Conservation (phyloP, 1,140 invertebrate species). For the Reticulitermes speratus region DNA sequence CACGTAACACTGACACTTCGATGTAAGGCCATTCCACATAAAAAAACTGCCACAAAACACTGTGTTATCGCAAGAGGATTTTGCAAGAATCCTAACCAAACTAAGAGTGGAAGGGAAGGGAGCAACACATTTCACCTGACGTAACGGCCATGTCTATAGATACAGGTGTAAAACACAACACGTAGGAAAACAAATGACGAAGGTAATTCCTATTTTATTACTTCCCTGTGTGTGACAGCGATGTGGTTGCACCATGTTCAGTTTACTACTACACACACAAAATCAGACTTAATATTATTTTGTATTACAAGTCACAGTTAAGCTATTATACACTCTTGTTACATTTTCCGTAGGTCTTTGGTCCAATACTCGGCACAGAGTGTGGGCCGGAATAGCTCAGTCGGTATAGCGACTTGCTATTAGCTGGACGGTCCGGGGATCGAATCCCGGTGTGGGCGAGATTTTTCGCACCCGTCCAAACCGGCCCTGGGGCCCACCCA, state of each 20-base stretch:
- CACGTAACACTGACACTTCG: not conserved
- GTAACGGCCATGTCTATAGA: not conserved
- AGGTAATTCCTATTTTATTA: not conserved
- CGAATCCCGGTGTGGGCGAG: too few species aligned
- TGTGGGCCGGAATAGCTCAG: too few species aligned
- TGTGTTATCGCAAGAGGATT: not conserved
- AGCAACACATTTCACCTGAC: not conserved
- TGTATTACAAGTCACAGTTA: too few species aligned
- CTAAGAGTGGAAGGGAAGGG: not conserved
- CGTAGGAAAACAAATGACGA: not conserved
- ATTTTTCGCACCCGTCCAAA: too few species aligned
- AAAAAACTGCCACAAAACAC: not conserved
- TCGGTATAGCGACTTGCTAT: too few species aligned
- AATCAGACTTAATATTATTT: too few species aligned
- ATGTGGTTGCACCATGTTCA: not conserved
- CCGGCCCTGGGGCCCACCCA: too few species aligned
- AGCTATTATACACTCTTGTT: too few species aligned
- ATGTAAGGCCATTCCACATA: not conserved
- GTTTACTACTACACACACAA: not conserved
- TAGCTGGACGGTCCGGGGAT: too few species aligned
- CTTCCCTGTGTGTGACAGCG: not conserved
- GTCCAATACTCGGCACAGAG: too few species aligned
- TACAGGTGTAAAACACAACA: not conserved
- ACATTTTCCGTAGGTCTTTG: too few species aligned
- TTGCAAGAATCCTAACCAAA: not conserved